Conservation (phyloP, 2,888 invertebrate genomes). For the Seira musarum region DNA sequence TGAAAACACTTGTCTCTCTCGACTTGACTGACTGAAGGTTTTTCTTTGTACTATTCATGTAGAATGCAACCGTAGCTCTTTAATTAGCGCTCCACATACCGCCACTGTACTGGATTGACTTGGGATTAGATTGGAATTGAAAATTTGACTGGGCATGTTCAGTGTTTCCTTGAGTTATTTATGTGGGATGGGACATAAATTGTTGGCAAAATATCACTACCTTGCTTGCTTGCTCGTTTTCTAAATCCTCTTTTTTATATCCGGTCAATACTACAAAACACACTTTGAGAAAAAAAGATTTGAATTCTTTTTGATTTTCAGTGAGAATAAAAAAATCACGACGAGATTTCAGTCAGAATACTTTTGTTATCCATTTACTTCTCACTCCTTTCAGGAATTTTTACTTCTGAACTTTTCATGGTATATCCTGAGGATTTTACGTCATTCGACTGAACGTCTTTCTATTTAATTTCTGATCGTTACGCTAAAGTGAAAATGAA, state of each 20-base stretch:
- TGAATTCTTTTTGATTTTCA: too few species aligned
- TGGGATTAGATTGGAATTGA: constrained; percentile 61
- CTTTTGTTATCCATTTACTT: too few species aligned
- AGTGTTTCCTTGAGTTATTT: constrained; percentile 65
- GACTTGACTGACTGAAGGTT: neutral
- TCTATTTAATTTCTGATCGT: constrained; percentile 21
- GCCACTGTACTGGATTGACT: constrained; percentile 58
- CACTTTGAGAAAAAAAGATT: too few species aligned
- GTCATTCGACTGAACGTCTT: too few species aligned
- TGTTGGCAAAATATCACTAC: constrained; percentile 66
- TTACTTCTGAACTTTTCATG: too few species aligned
- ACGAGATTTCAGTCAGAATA: too few species aligned
- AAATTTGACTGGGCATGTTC: constrained; percentile 62
- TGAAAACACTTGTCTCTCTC: constrained; percentile 54
- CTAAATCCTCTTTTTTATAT: constrained; percentile 8
- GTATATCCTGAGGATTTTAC: too few species aligned
- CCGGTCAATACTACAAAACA: constrained; percentile 48
- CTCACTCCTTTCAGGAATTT: too few species aligned
- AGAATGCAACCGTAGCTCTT: constrained; percentile 56
- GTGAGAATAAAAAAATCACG: too few species aligned
- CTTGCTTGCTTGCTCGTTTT: neutral
- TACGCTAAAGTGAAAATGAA: constrained; percentile 47
- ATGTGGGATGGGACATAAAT: constrained; percentile 67
- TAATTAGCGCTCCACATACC: constrained; percentile 60
- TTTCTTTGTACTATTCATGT: too few species aligned